Evolutionary conservation across 1,140 invertebrate species (phyloP).

Genomic region (Atta texana): DNA sequence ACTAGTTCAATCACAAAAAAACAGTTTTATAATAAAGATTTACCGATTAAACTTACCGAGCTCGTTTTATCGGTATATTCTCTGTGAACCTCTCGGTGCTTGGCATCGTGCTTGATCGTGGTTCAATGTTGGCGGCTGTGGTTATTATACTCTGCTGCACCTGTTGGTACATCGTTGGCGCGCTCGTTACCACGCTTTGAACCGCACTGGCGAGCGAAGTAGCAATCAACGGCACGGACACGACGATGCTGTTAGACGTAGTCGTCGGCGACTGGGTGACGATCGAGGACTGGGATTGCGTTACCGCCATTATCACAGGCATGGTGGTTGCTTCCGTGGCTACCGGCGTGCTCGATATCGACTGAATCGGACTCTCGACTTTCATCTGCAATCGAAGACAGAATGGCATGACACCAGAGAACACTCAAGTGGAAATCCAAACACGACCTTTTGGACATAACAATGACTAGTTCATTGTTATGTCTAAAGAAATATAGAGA

Average conservation of each 20-base stretch:
- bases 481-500: not conserved
- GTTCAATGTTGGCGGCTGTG: constrained; percentile 72
- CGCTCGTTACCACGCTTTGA: constrained; percentile 80
- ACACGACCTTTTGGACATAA: not conserved
- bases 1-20: too few species aligned
- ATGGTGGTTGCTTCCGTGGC: constrained; percentile 80
- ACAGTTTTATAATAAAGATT: too few species aligned
- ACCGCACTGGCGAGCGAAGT: constrained; percentile 79
- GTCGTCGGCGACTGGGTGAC: constrained; percentile 81
- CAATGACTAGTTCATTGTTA: not conserved
- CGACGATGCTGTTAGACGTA: constrained; percentile 83
- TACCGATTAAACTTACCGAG: constrained; percentile 76
- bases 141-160: constrained; percentile 82
- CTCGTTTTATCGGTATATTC: constrained; percentile 79
- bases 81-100: constrained; percentile 76
- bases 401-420: too few species aligned
- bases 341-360: constrained; percentile 72
- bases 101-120: constrained; percentile 65
- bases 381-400: constrained; percentile 76
- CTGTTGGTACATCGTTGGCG: constrained; percentile 83
- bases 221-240: constrained; percentile 82
- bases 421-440: too few species aligned
- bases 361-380: constrained; percentile 79
- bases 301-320: constrained; percentile 83
- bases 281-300: constrained; percentile 78